Evolutionary conservation across 2,113 vertebrate genomes (phyloP).

Genomic region (Antigone vipio): DNA sequence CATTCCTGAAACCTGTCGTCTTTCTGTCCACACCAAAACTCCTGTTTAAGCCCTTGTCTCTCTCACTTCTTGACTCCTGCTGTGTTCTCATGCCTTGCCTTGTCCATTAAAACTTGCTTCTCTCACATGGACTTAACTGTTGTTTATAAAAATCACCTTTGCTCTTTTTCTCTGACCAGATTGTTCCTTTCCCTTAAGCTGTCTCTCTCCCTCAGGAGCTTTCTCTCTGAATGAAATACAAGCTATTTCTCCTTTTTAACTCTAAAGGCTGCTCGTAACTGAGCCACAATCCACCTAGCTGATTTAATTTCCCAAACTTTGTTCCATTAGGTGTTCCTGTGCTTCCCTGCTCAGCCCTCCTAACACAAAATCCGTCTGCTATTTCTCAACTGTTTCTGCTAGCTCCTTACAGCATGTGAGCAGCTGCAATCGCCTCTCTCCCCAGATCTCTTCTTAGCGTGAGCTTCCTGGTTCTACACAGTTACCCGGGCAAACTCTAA

Average conservation of each 20-base stretch:
- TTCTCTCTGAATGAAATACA: neutral
- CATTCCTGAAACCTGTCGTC: neutral
- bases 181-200: neutral
- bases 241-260: neutral
- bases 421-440: neutral
- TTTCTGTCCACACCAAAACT: slow-evolving; percentile 10
- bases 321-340: neutral
- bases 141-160: neutral
- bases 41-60: neutral
- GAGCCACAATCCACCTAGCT: neutral
- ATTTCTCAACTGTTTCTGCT: neutral
- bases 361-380: neutral
- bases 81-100: neutral
- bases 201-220: neutral
- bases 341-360: neutral
- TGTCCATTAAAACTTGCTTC: neutral
- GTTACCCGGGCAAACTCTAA: neutral
- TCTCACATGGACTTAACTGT: neutral
- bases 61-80: slow-evolving; percentile 14
- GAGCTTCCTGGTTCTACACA: neutral
- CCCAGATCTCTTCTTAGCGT: neutral
- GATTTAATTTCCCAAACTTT: neutral
- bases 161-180: neutral
- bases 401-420: neutral
- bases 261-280: neutral